Percentiles rank a stretch among this genome's conserved stretches.
Evolutionary conservation across 2,113 vertebrate species (phyloP).

Genomic region (Rhinopomastus cyanomelas): DNA sequence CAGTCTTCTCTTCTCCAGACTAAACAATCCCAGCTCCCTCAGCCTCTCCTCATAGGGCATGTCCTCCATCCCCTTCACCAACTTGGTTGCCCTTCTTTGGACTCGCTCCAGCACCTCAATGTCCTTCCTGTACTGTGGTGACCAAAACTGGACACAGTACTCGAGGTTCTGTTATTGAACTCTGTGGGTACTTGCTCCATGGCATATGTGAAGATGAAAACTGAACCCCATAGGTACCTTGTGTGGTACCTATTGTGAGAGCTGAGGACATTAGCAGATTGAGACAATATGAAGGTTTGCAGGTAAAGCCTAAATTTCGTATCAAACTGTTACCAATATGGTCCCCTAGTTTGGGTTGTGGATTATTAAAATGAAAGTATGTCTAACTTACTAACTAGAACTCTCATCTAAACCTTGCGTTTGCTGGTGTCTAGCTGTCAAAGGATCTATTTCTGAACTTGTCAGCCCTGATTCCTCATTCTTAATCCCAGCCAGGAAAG

Average conservation of each 20-base stretch:
- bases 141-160: too few relatives aligned
- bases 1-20: too few relatives aligned
- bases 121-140: too few relatives aligned
- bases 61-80: too few relatives aligned
- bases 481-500: background rate
- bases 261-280: background rate
- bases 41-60: too few relatives aligned
- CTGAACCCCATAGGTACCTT: background rate
- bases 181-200: background rate
- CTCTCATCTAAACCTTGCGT: background rate
- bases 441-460: background rate
- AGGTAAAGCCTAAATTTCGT: background rate
- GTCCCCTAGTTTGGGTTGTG: background rate
- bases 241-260: background rate
- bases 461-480: background rate
- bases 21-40: too few relatives aligned
- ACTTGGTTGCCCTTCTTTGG: too few relatives aligned
- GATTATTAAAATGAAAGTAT: background rate
- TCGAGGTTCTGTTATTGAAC: too few relatives aligned
- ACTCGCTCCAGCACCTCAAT: too few relatives aligned
- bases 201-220: background rate
- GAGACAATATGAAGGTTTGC: background rate
- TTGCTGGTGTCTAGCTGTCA: background rate
- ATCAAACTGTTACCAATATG: background rate
- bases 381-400: background rate